Conservation (phyloP, 2,113 vertebrate species). For the Stictonetta naevosa region DNA sequence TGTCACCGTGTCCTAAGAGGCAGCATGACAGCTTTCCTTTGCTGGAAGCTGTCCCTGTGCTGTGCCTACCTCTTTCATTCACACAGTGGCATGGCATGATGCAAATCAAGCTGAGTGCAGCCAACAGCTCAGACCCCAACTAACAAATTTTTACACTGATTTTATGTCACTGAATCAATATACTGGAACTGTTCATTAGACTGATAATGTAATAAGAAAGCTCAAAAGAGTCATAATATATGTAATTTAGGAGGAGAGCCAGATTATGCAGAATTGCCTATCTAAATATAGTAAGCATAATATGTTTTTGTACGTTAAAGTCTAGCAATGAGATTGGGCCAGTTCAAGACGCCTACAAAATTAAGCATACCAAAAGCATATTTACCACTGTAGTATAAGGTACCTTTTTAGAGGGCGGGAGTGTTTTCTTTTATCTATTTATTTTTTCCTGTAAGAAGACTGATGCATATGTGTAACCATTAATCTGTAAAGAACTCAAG, state of each 20-base stretch:
- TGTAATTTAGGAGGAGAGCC: background rate
- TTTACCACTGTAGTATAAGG: background rate
- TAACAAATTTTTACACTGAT: background rate
- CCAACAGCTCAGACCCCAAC: background rate
- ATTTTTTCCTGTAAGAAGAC: background rate
- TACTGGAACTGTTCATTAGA: background rate
- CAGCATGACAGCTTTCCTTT: background rate
- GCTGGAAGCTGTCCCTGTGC: background rate
- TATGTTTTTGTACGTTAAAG: background rate
- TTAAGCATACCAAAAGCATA: background rate
- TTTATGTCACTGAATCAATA: background rate
- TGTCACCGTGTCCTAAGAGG: background rate
- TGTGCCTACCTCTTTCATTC: background rate
- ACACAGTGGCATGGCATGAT: background rate
- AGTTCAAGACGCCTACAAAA: background rate
- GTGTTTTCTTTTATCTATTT: background rate
- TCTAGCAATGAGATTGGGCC: background rate
- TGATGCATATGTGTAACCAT: background rate
- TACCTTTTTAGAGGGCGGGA: background rate
- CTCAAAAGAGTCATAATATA: background rate
- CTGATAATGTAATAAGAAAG: background rate
- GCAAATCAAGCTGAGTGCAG: background rate
- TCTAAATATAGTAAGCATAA: background rate
- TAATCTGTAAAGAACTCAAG: background rate
- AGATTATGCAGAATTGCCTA: background rate